These are phyloP conservation scores for Cheilosia soror DNA, from an alignment of 2,888 invertebrate species.

Conservation along the genomic window DNA sequence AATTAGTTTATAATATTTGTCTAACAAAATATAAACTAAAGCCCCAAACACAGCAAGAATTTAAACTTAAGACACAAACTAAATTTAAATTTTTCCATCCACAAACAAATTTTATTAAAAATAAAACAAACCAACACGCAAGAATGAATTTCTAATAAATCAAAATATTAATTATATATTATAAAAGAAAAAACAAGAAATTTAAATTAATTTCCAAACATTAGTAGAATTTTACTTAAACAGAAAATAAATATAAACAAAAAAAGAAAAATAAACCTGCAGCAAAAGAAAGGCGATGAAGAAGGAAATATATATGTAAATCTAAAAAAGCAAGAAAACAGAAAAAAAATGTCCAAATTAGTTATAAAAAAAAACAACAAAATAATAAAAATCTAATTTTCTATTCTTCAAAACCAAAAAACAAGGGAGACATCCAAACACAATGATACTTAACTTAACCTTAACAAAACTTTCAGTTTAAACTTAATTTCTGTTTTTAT, in stretches of 20 bases:
- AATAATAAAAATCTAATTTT: constrained; percentile 64
- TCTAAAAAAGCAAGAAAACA: constrained; percentile 57
- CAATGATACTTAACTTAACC: constrained; percentile 49
- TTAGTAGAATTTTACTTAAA: constrained; percentile 71
- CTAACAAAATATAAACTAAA: constrained; percentile 40
- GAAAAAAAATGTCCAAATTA: constrained; percentile 70
- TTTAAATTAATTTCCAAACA: constrained; percentile 54
- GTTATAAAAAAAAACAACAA: constrained; percentile 44
- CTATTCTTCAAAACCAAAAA: constrained; percentile 60
- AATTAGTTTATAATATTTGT: constrained; percentile 51
- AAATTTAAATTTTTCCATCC: constrained; percentile 66
- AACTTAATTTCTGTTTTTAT: constrained; percentile 13
- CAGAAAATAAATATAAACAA: constrained; percentile 22
- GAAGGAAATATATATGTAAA: constrained; percentile 55
- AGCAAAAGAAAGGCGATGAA: constrained; percentile 29
- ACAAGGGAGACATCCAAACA: neutral
- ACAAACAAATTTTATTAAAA: constrained; percentile 43
- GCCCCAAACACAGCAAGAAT: constrained; percentile 19
- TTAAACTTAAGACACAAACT: constrained; percentile 50
- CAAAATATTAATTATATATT: constrained; percentile 55
- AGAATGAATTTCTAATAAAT: constrained; percentile 53
- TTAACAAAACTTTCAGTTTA: constrained; percentile 20
- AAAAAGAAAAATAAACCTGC: constrained; percentile 12
- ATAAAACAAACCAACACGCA: constrained; percentile 28
- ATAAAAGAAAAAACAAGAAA: constrained; percentile 46